Evolutionary conservation across 2,888 invertebrate species (phyloP), one percentile per base, ranked within the genome.

Genomic region (Scaptomyza flava): DNA sequence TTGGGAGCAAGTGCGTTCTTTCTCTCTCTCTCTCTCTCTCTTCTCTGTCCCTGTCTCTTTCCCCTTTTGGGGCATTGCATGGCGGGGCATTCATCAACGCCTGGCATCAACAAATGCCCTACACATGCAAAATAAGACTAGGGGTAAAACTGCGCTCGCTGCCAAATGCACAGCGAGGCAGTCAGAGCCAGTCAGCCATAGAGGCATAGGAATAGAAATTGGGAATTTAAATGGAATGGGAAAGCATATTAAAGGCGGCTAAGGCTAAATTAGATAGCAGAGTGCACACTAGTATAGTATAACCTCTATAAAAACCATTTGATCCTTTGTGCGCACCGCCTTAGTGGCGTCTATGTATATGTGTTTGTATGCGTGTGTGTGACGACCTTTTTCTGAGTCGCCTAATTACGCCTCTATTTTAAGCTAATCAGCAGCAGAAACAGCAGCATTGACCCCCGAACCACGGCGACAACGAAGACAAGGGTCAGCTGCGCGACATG

Each of bases 401-500:
- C 79, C 84, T 85, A 86, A 85, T 85, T 85, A 85, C 69, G 77
- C 77, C 71, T 80, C 80, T 83, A 76, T 76, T 78, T 81, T 42
- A 68, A 79, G 76, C 76, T 80, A 85, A 85, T 85, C 84, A 85
- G 89, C 89, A 88, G 84, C 67, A 88, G 87, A 78, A 87, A 80
- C 72, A 46, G 30, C 48, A 56, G 65, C 61, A 63, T 33, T 74
- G 77, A 72, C 65, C 67, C 62, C 58, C 48, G 11, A 6, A 5
- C 42, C 20, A 12, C 6, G 66, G 45, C 56, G 46, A 43, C 53
- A 9, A 27, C 17, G 53, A 42, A 59, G 69, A 43, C 79, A 70
- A 59, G 69, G 76, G 76, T 77, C 76, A 77, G 78, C 79, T 74
- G 78, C 54, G 50, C 52, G 60, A 12, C 74, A 79, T 79, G 72